Conservation (phyloP, 2,888 invertebrate genomes). For the Cephus nigrinus region DNA sequence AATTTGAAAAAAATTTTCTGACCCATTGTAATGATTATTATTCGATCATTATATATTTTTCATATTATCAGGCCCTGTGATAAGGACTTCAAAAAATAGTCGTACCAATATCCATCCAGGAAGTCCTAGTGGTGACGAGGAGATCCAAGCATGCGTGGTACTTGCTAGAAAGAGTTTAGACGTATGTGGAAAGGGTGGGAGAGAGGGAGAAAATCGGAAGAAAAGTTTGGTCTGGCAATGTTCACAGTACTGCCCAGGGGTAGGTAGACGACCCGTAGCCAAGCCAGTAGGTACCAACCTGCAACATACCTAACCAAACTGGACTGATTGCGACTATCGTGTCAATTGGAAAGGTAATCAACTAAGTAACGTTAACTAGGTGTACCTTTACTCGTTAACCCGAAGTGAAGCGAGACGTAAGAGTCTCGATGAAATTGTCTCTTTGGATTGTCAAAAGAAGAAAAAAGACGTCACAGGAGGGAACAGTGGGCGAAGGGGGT, state of each 20-base stretch:
- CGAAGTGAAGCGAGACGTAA: conserved; percentile 22
- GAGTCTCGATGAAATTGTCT: conserved; percentile 45
- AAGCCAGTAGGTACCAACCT: background rate
- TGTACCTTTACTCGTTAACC: conserved; percentile 56
- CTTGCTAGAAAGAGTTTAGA: background rate
- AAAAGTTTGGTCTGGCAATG: background rate
- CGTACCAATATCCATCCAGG: background rate
- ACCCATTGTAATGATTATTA: background rate
- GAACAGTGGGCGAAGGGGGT: background rate
- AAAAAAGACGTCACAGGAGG: conserved; percentile 9
- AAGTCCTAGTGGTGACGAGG: background rate
- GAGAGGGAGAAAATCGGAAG: background rate
- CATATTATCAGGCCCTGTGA: background rate
- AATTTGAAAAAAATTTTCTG: background rate
- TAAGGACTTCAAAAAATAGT: background rate
- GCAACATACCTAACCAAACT: conserved; percentile 43
- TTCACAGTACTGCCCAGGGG: background rate
- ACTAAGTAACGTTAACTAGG: conserved; percentile 58
- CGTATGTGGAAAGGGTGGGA: no score
- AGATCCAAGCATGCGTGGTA: background rate
- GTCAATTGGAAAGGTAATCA: conserved; percentile 58
- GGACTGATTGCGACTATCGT: conserved; percentile 53
- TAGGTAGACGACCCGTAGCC: background rate
- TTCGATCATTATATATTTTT: background rate
- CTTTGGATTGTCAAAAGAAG: conserved; percentile 25